These are phyloP conservation scores for Lacanobia wlatinum DNA, from an alignment of 2,888 invertebrate genomes.

Conservation along the genomic window DNA sequence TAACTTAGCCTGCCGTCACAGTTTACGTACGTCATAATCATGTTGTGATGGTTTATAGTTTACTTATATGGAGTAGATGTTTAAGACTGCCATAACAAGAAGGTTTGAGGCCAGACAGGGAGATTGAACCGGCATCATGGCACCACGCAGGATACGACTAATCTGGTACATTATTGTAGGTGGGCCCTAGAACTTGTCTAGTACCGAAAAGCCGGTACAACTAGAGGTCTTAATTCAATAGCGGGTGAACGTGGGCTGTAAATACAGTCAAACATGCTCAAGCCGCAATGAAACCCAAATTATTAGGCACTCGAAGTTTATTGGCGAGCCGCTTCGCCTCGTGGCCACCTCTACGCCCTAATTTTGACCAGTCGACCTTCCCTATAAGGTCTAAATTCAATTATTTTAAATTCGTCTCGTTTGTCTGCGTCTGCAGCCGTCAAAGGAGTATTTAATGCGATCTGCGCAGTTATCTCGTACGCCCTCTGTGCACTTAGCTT, in stretches of 20 bases:
- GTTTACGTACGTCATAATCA: constrained; percentile 30
- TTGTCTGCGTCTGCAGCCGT: constrained; percentile 56
- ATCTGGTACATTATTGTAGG: constrained; percentile 21
- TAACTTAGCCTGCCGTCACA: constrained; percentile 4
- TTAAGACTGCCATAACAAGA: constrained; percentile 42
- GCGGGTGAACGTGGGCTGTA: constrained; percentile 45
- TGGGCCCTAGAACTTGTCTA: constrained; percentile 31
- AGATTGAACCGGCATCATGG: constrained; percentile 9
- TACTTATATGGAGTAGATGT: constrained; percentile 34
- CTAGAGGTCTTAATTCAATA: constrained; percentile 25
- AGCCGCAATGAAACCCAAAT: constrained; percentile 45
- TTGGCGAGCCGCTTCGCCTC: constrained; percentile 28
- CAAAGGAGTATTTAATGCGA: constrained; percentile 63
- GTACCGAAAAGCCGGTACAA: constrained; percentile 24
- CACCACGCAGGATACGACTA: constrained; percentile 36
- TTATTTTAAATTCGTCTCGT: constrained; percentile 50
- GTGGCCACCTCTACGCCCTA: constrained; percentile 35
- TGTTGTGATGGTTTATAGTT: constrained; percentile 24
- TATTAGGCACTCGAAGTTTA: constrained; percentile 33
- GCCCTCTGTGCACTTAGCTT: constrained; percentile 60
- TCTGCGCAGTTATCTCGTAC: constrained; percentile 57
- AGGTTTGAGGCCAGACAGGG: constrained; percentile 34
- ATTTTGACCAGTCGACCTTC: constrained; percentile 55
- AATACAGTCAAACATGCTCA: constrained; percentile 27
- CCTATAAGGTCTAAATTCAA: constrained; percentile 57